Evolutionary conservation across 2,113 vertebrate species (phyloP).

Genomic region (Brachyistius frenatus): DNA sequence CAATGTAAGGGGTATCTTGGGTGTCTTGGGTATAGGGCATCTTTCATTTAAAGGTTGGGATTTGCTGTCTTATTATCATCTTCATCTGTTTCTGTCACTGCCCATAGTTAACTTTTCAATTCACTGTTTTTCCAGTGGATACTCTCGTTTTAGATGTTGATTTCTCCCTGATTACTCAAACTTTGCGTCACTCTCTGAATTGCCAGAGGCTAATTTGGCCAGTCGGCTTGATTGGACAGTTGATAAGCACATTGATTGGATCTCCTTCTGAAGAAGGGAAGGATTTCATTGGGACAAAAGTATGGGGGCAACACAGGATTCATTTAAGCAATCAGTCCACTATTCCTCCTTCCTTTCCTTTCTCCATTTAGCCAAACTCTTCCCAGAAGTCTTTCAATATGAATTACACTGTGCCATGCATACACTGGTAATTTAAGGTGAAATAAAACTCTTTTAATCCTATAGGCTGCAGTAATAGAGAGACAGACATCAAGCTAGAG

Average conservation of each 20-base stretch:
- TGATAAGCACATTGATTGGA: constrained; percentile 83
- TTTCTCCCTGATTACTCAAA: constrained; percentile 78
- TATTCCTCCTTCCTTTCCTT: constrained; percentile 64
- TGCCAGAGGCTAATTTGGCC: constrained; percentile 76
- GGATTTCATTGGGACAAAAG: constrained; percentile 79
- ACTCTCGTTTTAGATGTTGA: constrained; percentile 73
- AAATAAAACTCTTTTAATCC: constrained; percentile 80
- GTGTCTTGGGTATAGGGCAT: not conserved
- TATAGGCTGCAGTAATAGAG: constrained; percentile 46
- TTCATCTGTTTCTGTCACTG: constrained; percentile 65
- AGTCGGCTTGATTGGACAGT: constrained; percentile 76
- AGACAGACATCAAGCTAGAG: constrained; percentile 61
- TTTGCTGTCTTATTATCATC: constrained; percentile 61
- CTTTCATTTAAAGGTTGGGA: constrained; percentile 42
- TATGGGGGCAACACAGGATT: constrained; percentile 70
- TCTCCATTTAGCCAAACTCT: constrained; percentile 77
- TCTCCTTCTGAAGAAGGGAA: constrained; percentile 71
- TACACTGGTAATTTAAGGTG: constrained; percentile 78
- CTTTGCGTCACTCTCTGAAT: constrained; percentile 71
- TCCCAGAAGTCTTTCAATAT: constrained; percentile 82
- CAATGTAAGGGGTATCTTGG: not conserved
- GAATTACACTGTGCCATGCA: constrained; percentile 72
- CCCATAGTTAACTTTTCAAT: constrained; percentile 58
- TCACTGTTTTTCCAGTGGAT: constrained; percentile 66
- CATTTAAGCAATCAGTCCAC: constrained; percentile 80